Evolutionary conservation across 2,797 vertebrate species (phyloP), one percentile per base, ranked within the genome.

Genomic region (Dicrostonyx torquatus): DNA sequence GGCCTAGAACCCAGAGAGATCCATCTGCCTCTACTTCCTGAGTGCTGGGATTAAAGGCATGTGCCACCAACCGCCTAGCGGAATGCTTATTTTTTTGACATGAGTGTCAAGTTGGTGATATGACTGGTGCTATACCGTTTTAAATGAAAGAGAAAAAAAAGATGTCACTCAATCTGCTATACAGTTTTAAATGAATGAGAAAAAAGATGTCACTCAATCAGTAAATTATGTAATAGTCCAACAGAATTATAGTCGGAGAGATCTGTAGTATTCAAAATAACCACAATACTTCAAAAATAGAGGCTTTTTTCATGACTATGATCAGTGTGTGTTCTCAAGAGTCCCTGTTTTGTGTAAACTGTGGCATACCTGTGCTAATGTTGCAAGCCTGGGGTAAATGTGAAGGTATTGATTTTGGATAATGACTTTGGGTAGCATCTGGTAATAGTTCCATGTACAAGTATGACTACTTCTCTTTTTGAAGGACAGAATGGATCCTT

Each of bases 1-100:
- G 53, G 17, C 53, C 5, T 55, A 0, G 53, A 55, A 18, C 18
- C 20, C 53, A 55, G 1, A 55, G 53, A 55, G 53, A 55, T 55
- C 18, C 6, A 2, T 20, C 17, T 6, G 53, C 53, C 18, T 55
- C 18, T 7, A 7, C 53, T 18, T 7, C 18, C 53, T 1, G 5
- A 20, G 53, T 55, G 53, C 18, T 55, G 53, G 53, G 53, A 55
- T 55, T 55, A 55, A 55, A 55, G 53, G 53, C 6, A 1, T 55
- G 53, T 0, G 0, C 53, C 53, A 55, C 53, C 53, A 55, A 55
- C 1, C 0, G 6, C 53, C 18, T 0, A 8, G 12, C 22, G 20
- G 50, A 66, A n/a, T 85, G 34, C 43, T n/a, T 14, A 20, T 14
- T n/a, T 48, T 64, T 85, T 68, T n/a, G 11, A 85, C 48, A n/a